Percentiles rank a stretch among this genome's conserved stretches.
Conservation (phyloP, 2,113 vertebrate species). For the Perognathus longimembris region DNA sequence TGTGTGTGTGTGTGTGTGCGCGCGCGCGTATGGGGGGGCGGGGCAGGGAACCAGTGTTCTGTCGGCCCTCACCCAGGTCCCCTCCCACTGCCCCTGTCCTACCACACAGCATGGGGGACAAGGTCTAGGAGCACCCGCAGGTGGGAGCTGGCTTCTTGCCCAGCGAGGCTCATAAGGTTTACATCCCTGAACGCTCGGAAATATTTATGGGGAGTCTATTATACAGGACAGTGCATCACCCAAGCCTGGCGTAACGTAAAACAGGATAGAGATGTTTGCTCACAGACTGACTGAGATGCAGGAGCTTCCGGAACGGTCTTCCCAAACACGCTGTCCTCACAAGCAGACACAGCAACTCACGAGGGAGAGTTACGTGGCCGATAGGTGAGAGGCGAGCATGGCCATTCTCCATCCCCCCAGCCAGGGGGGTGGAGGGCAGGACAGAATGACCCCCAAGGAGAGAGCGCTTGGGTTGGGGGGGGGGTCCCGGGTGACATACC, state of each 20-base stretch:
- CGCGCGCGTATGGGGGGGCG: no score
- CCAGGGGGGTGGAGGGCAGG: background rate
- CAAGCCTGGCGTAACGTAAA: background rate
- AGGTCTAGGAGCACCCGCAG: slow-evolving; percentile 12
- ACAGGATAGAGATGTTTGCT: background rate
- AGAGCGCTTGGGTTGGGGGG: rapidly evolving
- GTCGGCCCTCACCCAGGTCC: rapidly evolving
- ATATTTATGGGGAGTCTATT: slow-evolving; percentile 55
- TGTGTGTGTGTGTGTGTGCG: no score
- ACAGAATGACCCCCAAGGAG: rapidly evolving
- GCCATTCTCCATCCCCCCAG: background rate
- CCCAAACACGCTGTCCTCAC: background rate
- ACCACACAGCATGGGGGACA: background rate
- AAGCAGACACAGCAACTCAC: rapidly evolving
- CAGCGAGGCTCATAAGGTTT: slow-evolving; percentile 5
- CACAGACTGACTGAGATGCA: background rate
- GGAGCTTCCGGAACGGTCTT: background rate
- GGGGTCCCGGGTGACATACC: rapidly evolving
- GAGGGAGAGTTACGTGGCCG: rapidly evolving
- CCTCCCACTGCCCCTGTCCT: background rate
- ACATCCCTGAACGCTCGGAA: slow-evolving; percentile 31
- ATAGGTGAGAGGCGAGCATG: background rate
- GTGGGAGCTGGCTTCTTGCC: slow-evolving; percentile 56
- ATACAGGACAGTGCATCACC: background rate
- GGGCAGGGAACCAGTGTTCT: background rate